These are phyloP conservation scores for Schizothorax lantsangensis DNA, from an alignment of 2,797 vertebrate genomes.

Conservation along the genomic window DNA sequence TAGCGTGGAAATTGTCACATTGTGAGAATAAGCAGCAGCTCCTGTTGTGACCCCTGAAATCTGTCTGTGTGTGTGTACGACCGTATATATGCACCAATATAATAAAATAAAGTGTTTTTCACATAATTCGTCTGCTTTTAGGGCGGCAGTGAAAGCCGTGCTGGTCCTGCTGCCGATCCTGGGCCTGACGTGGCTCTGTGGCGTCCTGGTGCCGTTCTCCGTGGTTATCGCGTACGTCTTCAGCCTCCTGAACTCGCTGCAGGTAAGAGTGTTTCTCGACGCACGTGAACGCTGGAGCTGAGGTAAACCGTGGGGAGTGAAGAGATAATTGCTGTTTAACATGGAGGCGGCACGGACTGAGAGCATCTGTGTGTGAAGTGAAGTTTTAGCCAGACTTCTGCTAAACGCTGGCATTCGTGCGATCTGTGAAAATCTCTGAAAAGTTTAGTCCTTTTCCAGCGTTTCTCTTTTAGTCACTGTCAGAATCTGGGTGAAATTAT, in stretches of 20 bases:
- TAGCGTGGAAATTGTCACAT: constrained; percentile 80
- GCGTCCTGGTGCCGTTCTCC: constrained; percentile 82
- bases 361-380: constrained; percentile 22
- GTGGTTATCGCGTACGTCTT: constrained; percentile 83
- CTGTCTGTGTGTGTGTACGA: neutral
- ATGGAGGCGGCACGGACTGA: constrained; percentile 41
- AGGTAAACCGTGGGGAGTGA: constrained; percentile 24
- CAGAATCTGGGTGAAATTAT: constrained; percentile 32
- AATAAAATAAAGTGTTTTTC: constrained; percentile 28
- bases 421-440: neutral
- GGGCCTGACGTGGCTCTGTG: constrained; percentile 84
- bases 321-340: constrained; percentile 52
- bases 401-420: neutral
- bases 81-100: constrained; percentile 11
- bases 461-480: neutral
- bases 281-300: neutral
- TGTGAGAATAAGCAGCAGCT: constrained; percentile 72
- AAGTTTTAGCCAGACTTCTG: constrained; percentile 22
- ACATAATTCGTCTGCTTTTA: constrained; percentile 56
- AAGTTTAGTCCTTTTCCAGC: constrained; percentile 1
- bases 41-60: constrained; percentile 63
- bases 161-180: constrained; percentile 83
- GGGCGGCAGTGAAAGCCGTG: constrained; percentile 82
- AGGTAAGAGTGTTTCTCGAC: constrained; percentile 70
- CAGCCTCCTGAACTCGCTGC: constrained; percentile 82